Evolutionary conservation across 1,140 invertebrate genomes (phyloP), one percentile per base, ranked within the genome.

Genomic region (Papilio glaucus): DNA sequence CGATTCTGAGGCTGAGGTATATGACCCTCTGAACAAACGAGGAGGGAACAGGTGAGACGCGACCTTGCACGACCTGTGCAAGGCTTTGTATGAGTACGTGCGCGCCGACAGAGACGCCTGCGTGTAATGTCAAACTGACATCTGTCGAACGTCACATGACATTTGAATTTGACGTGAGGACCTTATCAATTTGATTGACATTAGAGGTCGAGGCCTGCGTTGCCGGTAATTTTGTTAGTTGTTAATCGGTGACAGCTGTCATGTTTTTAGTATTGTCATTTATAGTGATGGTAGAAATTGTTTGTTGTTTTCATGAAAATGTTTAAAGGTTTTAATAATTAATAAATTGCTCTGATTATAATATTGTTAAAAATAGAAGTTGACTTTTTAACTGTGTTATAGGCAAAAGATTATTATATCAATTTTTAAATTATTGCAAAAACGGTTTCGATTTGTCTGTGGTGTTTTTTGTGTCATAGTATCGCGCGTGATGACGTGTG

Each of bases 1-100:
- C 37, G 96, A 97, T 78, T 95, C 95, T 0, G 95, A 96, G 65
- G 82, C 87, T 0, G 93, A 93, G 71, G 77, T 93, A 67, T 91
- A 91, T 61, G 87, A 91, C 67, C 89, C 89, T 1, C 75, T 90
- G 10, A 89, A 90, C 73, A 91, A 90, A 53, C 74, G 87, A 0
- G 87, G 84, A 7, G 85, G 85, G 45, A 83, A 80, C 41, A 92
- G 89, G 83, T 90, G 88, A 90, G 88, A 92, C 80, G 76, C 81
- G 77, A 86, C 81, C 15, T 42, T 85, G 84, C 85, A 88, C 90
- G 90, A 90, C 67, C 80, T 92, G 85, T 92, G 88, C 87, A 90
- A 89, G 72, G 88, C 90, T 38, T 68, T 92, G 0, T 90, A 79
- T 71, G 81, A 83, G 53, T 87, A 88, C 80, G 81, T 76, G 26